Base-by-base conservation (phyloP, 2,797 vertebrate genomes). In the Delichon dasypus region DNA sequence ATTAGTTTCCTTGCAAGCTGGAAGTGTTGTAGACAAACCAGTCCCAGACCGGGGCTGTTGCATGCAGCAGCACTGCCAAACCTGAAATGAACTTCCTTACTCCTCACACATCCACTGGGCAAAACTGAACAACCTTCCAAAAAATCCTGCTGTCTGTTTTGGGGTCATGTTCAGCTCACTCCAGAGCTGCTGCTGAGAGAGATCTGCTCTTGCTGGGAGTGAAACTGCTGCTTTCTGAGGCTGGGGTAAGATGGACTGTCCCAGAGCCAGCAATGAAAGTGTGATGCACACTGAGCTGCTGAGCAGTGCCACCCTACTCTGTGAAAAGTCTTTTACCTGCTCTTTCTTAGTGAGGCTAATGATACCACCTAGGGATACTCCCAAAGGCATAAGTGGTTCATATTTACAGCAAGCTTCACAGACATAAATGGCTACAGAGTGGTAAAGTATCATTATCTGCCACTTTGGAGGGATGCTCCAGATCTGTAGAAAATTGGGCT, bases 401-500 rank as follows among this genome's bases (percentile, higher is more conserved):
- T 79, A 47, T 88, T 95, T 88, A 68, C 70, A 89, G 73, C 62
- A 75, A 70, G 18, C 67, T 95, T 93, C 77, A 79, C 67, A 91
- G 79, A 60, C 67, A 22, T 65, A 82, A 93, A 88, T 74, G 65
- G 38, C 60, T 88, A 42, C 32, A 32, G 57, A 79, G 8, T 61
- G 44, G 42, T 65, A 36, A 79, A 88, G n/a, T 53, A 40, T 75
- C 73, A 90, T 94, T 91, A 44, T 66, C 89, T 90, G 38, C 74
- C 67, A 58, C 80, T 94, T 94, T 10, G 13, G 71, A 90, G 73
- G 65, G 67, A 89, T 82, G 67, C 15, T 94, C 7, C 57, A 71
- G 51, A 67, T 78, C 83, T 90, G 60, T 70, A 88, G 94, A 93
- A 89, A 88, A 94, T 87, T 48, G 82, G 57, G 50, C 42, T 94